These are phyloP conservation scores for Falco rusticolus DNA, from an alignment of 2,797 vertebrate species.

Conservation along the genomic window DNA sequence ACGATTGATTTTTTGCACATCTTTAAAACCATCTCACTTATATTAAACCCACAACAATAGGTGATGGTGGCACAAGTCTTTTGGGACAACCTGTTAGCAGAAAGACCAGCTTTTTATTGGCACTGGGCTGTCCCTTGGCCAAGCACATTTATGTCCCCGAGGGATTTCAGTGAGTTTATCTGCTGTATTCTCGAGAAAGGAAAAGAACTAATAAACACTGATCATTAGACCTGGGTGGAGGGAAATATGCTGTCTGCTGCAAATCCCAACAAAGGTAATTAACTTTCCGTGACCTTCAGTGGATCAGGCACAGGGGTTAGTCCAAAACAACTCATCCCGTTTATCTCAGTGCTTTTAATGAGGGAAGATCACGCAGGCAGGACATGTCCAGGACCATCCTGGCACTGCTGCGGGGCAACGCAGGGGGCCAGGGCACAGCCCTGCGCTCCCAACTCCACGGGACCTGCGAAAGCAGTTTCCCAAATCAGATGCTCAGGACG, in stretches of 20 bases:
- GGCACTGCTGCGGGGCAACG: neutral
- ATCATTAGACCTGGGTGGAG: neutral
- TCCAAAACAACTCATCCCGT: neutral
- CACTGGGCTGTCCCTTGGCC: neutral
- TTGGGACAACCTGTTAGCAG: neutral
- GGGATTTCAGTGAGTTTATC: neutral
- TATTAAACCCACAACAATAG: fast-evolving
- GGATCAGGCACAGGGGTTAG: no score
- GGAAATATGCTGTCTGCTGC: fast-evolving
- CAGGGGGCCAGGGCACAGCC: fast-evolving
- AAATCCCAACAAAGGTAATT: neutral
- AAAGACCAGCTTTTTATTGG: neutral
- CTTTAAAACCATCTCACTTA: fast-evolving
- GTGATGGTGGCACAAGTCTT: neutral
- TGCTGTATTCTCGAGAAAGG: neutral
- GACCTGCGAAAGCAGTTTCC: neutral
- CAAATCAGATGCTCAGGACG: neutral
- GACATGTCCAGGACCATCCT: neutral
- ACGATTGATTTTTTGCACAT: fast-evolving
- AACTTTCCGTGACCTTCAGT: neutral
- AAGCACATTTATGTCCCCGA: fast-evolving
- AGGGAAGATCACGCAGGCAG: fast-evolving
- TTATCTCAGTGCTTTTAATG: fast-evolving
- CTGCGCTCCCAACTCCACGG: fast-evolving
- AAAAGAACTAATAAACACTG: neutral